phyloP scores from a whole-genome alignment of 2,888 invertebrate genomes.

The Malacosoma neustria region DNA sequence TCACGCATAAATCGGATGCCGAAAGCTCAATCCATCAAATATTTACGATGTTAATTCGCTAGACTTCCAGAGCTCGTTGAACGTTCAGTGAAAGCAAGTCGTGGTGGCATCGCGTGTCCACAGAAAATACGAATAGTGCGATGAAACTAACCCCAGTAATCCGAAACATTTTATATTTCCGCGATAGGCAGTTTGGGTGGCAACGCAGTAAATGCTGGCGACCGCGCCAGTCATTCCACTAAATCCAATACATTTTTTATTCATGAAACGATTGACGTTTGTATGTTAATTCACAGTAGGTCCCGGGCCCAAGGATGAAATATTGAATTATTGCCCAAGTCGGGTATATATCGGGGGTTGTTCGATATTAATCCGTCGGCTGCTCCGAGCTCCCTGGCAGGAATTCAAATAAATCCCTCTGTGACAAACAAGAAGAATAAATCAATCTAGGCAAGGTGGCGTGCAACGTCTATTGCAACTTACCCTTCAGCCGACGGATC shows the following conservation, averaged over 20 bases:
- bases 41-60: not conserved
- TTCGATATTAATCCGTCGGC: slow-evolving; percentile 71
- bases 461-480: slow-evolving; percentile 64
- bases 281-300: slow-evolving; percentile 72
- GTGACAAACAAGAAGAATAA: slow-evolving; percentile 76
- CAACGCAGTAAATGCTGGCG: slow-evolving; percentile 41
- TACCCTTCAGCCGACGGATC: slow-evolving; percentile 41
- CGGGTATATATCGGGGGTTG: slow-evolving; percentile 66
- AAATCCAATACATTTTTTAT: slow-evolving; percentile 76
- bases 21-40: not conserved
- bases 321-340: slow-evolving; percentile 72
- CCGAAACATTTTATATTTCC: slow-evolving; percentile 53
- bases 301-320: slow-evolving; percentile 67
- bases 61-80: not conserved
- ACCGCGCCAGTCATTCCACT: slow-evolving; percentile 64
- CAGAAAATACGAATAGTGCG: slow-evolving; percentile 34
- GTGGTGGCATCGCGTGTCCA: slow-evolving; percentile 33
- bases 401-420: slow-evolving; percentile 73
- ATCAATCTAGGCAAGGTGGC: slow-evolving; percentile 72
- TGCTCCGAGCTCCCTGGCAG: slow-evolving; percentile 55
- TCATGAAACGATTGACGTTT: slow-evolving; percentile 75
- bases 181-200: slow-evolving; percentile 46
- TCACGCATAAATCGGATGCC: not conserved
- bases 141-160: slow-evolving; percentile 39
- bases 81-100: slow-evolving; percentile 13